Evolutionary conservation across 1,140 invertebrate species (phyloP).

Genomic region (Drosophila kurseongensis): DNA sequence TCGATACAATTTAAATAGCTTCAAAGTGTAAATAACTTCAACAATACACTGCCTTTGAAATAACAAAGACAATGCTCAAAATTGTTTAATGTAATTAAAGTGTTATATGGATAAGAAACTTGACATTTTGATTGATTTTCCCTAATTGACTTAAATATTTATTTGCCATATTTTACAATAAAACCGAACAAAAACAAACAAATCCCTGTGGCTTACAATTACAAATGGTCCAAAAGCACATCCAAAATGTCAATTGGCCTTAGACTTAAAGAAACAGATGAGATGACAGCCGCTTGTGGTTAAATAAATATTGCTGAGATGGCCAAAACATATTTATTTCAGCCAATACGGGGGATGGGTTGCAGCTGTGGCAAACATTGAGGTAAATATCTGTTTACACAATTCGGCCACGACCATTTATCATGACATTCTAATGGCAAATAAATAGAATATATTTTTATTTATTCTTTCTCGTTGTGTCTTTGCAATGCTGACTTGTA

Average conservation of each 20-base stretch:
- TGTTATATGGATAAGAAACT: background rate
- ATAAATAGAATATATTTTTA: conserved; percentile 36
- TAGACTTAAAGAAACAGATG: conserved; percentile 30
- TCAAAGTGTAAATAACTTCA: too few relatives aligned
- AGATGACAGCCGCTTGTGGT: conserved; percentile 6
- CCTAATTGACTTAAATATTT: conserved; percentile 12
- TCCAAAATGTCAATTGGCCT: conserved; percentile 27
- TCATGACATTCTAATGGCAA: conserved; percentile 41
- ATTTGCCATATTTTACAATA: conserved; percentile 3
- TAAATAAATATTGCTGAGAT: conserved; percentile 22
- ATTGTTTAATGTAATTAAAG: background rate
- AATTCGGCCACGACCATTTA: conserved; percentile 33
- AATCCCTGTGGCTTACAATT: conserved; percentile 6
- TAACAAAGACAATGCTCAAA: background rate
- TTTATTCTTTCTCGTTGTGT: background rate
- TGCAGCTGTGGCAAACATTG: conserved; percentile 33
- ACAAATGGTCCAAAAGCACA: conserved; percentile 30
- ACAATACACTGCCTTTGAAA: too few relatives aligned
- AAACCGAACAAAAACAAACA: background rate
- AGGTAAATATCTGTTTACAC: conserved; percentile 39
- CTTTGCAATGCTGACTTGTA: conserved; percentile 32
- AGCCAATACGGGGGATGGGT: background rate
- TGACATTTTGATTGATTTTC: conserved; percentile 5
- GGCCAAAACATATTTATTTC: conserved; percentile 27
- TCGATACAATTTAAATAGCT: too few relatives aligned